phyloP scores from a whole-genome alignment of 2,113 vertebrate species.

The Engystomops pustulosus region DNA sequence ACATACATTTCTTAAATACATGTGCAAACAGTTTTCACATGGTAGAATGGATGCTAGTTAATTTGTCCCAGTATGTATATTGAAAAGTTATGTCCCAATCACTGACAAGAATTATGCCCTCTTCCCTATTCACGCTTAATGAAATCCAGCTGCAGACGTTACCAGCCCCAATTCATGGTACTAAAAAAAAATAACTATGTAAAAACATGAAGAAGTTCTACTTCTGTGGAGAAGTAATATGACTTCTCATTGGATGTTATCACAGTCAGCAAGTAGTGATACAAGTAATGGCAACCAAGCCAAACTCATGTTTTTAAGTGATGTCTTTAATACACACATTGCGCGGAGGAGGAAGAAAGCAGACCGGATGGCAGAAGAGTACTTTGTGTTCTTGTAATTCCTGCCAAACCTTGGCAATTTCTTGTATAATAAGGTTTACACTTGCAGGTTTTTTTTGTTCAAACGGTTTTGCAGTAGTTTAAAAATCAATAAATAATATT shows the following conservation, averaged over 20 bases:
- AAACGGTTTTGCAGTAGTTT: background rate
- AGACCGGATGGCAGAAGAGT: background rate
- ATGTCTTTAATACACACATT: background rate
- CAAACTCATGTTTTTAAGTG: background rate
- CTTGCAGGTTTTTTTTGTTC: background rate
- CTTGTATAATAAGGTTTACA: background rate
- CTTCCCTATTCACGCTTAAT: too few relatives aligned
- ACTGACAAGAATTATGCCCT: too few relatives aligned
- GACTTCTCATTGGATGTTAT: background rate
- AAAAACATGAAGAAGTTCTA: background rate
- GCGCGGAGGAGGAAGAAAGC: background rate
- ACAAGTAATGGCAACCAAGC: background rate
- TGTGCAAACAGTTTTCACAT: too few relatives aligned
- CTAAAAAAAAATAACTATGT: background rate
- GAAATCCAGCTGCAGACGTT: too few relatives aligned
- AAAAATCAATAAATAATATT: slow-evolving; percentile 27
- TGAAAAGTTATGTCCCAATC: too few relatives aligned
- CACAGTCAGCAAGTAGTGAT: background rate
- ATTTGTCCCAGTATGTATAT: too few relatives aligned
- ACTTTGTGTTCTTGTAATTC: slow-evolving; percentile 6
- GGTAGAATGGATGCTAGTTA: too few relatives aligned
- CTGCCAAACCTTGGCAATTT: slow-evolving; percentile 22
- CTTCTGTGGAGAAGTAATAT: background rate
- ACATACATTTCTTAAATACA: too few relatives aligned
- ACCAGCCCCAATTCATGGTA: too few relatives aligned